These are phyloP conservation scores for Polyodon spathula DNA, from an alignment of 2,113 vertebrate species.

Conservation along the genomic window DNA sequence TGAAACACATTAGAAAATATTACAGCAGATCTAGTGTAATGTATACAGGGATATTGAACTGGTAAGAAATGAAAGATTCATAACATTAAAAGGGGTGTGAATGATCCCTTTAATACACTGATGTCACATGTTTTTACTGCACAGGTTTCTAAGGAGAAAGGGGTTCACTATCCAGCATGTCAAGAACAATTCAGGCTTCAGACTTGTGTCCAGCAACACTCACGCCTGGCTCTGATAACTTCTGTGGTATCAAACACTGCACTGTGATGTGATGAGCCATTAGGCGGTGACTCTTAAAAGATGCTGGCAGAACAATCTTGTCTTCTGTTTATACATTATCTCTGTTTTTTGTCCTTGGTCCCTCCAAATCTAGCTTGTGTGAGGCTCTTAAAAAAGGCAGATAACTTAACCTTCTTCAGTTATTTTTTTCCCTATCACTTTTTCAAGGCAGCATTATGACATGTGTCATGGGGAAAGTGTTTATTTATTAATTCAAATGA, in stretches of 20 bases:
- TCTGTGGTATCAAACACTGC: conserved; percentile 34
- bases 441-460: conserved; percentile 42
- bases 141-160: not conserved
- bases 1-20: no score
- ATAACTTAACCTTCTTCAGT: conserved; percentile 54
- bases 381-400: conserved; percentile 48
- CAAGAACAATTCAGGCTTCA: not conserved
- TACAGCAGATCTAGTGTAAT: no score
- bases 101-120: no score
- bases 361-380: conserved; percentile 55
- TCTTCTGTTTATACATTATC: conserved; percentile 51
- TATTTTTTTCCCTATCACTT: conserved; percentile 53
- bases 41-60: no score
- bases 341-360: conserved; percentile 59
- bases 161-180: no score
- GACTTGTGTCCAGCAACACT: not conserved
- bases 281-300: conserved; percentile 39
- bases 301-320: conserved; percentile 27
- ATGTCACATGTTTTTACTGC: no score
- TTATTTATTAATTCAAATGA: no score
- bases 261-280: not conserved
- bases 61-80: no score
- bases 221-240: not conserved
- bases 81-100: no score
- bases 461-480: conserved; percentile 38